These are phyloP conservation scores for Gryon sp. DNA, from an alignment of 1,140 invertebrate genomes.

Conservation along the genomic window DNA sequence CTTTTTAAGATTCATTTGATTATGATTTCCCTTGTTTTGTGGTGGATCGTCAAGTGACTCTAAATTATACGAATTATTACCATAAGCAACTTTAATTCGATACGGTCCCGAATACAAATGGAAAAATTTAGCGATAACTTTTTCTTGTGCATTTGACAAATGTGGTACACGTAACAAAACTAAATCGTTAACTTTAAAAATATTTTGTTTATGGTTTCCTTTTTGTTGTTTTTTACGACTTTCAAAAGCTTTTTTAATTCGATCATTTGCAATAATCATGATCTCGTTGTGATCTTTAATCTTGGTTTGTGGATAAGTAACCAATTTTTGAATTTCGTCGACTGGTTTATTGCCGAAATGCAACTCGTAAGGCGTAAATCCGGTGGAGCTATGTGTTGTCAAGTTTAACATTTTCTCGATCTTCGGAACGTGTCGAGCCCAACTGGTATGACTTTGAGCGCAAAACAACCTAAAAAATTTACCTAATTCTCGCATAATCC, in stretches of 20 bases:
- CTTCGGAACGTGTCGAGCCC: conserved; percentile 48
- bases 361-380: conserved; percentile 69
- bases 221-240: not conserved
- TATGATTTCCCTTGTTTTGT: no score
- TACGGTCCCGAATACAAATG: no score
- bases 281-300: no score
- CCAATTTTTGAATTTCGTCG: not conserved
- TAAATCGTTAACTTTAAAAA: not conserved
- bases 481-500: no score
- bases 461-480: no score
- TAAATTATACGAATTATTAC: no score
- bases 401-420: conserved; percentile 70
- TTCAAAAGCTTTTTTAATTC: not conserved
- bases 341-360: conserved; percentile 67
- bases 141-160: not conserved
- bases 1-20: not conserved
- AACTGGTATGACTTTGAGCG: conserved; percentile 59
- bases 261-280: no score
- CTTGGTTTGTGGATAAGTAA: not conserved
- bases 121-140: no score
- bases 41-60: no score
- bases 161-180: not conserved
- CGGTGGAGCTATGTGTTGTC: conserved; percentile 67
- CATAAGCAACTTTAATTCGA: no score
- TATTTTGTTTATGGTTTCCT: not conserved